A percentile compares a stretch with the other conserved stretches of the same genome.
phyloP scores from a whole-genome alignment of 2,797 vertebrate genomes.

The Pseudomugil tenellus region DNA sequence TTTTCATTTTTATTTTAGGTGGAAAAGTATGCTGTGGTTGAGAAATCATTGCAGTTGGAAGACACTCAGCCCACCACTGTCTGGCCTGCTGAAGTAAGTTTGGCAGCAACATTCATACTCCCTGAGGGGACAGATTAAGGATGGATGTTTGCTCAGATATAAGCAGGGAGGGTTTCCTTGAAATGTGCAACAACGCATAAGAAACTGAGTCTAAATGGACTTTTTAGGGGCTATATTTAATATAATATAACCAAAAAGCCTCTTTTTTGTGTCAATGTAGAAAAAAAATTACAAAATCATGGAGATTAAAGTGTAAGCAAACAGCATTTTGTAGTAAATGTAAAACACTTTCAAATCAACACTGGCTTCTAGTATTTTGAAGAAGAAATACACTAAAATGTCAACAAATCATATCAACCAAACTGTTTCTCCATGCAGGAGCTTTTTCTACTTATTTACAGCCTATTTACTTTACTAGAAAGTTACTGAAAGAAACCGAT shows the following conservation, averaged over 20 bases:
- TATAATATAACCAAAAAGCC: constrained; percentile 1
- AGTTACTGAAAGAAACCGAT: background rate
- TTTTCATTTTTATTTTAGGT: constrained; percentile 82
- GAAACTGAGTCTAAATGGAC: constrained; percentile 4
- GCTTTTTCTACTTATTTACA: constrained; percentile 8
- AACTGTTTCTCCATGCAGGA: constrained; percentile 12
- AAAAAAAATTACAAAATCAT: background rate
- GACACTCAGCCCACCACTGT: constrained; percentile 89
- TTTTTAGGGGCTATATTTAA: background rate
- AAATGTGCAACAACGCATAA: constrained; percentile 3
- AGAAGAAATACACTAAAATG: constrained; percentile 2
- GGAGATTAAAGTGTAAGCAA: background rate
- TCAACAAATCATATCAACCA: background rate
- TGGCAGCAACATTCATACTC: constrained; percentile 35
- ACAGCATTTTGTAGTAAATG: background rate
- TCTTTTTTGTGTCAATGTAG: background rate
- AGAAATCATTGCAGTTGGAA: constrained; percentile 92
- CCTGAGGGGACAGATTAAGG: constrained; percentile 20
- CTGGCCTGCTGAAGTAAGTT: constrained; percentile 93
- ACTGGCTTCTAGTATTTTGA: constrained; percentile 1
- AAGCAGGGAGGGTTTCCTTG: constrained; percentile 1
- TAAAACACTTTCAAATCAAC: constrained; percentile 15
- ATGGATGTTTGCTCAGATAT: constrained; percentile 23
- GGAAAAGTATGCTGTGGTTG: constrained; percentile 96
- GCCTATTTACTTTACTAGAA: constrained; percentile 15